phyloP scores from a whole-genome alignment of 2,888 invertebrate genomes.

The Metalampra italica region DNA sequence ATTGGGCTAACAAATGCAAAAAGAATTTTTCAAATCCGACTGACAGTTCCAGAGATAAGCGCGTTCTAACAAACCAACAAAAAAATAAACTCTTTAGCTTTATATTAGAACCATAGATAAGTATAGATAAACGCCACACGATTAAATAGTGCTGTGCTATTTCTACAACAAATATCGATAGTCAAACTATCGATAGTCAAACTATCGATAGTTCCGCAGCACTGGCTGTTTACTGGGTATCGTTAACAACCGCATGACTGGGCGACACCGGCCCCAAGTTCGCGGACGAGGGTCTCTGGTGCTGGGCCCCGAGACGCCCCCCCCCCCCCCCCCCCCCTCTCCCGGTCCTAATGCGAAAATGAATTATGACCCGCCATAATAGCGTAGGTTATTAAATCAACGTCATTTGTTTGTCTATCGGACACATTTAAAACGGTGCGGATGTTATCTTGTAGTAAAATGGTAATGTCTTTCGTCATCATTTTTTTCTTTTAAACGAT shows the following conservation, averaged over 20 bases:
- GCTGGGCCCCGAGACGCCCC: slow-evolving; percentile 2
- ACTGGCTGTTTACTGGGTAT: not conserved
- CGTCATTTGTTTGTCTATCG: slow-evolving; percentile 14
- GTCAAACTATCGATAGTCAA: too few species aligned
- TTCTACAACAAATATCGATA: too few species aligned
- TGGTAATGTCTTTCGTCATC: not conserved
- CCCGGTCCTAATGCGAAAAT: slow-evolving; percentile 45
- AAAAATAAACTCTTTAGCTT: too few species aligned
- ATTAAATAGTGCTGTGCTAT: too few species aligned
- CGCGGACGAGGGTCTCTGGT: slow-evolving; percentile 10
- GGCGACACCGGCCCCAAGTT: slow-evolving; percentile 8
- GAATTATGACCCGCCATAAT: slow-evolving; percentile 50
- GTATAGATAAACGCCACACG: too few species aligned
- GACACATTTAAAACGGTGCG: not conserved
- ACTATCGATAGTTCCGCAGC: too few species aligned
- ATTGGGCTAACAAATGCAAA: too few species aligned
- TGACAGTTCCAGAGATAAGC: too few species aligned
- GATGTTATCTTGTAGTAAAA: not conserved
- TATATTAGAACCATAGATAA: too few species aligned
- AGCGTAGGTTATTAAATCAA: slow-evolving; percentile 50
- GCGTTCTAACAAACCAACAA: too few species aligned
- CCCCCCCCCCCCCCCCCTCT: slow-evolving; percentile 11
- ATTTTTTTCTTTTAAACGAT: too few species aligned
- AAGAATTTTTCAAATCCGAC: too few species aligned
- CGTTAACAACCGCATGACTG: slow-evolving; percentile 15